phyloP scores from a whole-genome alignment of 2,797 vertebrate species.

The Lutjanus campechanus region DNA sequence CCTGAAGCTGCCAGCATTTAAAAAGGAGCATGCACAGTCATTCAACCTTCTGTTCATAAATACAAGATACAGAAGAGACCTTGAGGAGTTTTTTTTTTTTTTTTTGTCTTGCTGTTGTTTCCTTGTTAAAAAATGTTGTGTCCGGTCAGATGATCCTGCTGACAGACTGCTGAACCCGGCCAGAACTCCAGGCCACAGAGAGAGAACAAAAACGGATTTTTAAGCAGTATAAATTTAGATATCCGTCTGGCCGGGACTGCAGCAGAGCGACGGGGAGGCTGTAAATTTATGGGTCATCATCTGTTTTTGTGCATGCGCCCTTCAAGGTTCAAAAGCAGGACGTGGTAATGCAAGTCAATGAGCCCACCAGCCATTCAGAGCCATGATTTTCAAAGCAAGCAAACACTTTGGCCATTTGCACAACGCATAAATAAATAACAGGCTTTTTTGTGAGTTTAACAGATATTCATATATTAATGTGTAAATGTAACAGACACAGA shows the following conservation, averaged over 20 bases:
- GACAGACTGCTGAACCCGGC: constrained; percentile 9
- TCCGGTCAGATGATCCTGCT: constrained; percentile 25
- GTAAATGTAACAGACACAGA: neutral
- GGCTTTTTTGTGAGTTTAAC: neutral
- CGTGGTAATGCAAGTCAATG: constrained; percentile 63
- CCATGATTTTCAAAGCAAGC: constrained; percentile 10
- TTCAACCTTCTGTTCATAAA: neutral
- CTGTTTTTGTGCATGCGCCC: constrained; percentile 60
- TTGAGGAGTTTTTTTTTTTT: neutral
- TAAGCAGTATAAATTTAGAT: constrained; percentile 56
- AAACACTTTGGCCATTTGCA: constrained; percentile 5
- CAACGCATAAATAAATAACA: neutral
- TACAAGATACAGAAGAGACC: neutral
- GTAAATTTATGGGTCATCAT: constrained; percentile 66
- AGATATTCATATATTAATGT: neutral
- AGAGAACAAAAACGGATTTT: constrained; percentile 15
- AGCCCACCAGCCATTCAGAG: constrained; percentile 45
- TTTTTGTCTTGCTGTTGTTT: neutral
- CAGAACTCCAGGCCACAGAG: constrained; percentile 16
- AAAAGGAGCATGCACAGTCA: neutral
- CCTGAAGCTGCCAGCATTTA: neutral
- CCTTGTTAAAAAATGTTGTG: neutral
- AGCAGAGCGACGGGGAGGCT: constrained; percentile 28
- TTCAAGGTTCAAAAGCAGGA: constrained; percentile 65
- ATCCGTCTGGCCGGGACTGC: constrained; percentile 37